Conservation (phyloP, 2,888 invertebrate species). For the Branchipolynoe longqiensis region DNA sequence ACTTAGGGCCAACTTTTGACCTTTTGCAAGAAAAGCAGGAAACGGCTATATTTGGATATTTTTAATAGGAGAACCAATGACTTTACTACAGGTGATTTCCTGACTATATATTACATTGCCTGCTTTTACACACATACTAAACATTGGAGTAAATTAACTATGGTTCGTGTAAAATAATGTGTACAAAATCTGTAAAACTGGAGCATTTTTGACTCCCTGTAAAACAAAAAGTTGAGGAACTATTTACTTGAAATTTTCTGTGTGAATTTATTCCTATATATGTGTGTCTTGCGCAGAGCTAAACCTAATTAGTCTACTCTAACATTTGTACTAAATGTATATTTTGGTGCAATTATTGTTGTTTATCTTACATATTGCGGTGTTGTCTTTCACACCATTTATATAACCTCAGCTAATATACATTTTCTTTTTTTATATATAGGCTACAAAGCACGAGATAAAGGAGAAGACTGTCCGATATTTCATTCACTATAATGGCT, state of each 20-base stretch:
- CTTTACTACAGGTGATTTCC: background rate
- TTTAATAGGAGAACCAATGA: background rate
- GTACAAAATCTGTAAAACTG: background rate
- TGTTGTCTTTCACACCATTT: background rate
- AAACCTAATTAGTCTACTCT: background rate
- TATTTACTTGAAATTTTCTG: background rate
- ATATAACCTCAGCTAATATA: background rate
- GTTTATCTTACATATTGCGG: background rate
- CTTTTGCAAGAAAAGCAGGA: too few species aligned
- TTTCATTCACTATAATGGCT: conserved; percentile 97
- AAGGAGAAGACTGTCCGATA: conserved; percentile 94
- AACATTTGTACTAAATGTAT: background rate
- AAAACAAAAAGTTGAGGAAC: background rate
- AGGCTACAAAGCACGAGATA: conserved; percentile 85
- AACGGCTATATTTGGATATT: too few species aligned
- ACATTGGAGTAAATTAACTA: background rate
- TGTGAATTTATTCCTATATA: background rate
- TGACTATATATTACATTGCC: background rate
- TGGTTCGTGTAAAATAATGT: background rate
- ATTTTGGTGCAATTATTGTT: conserved; percentile 61
- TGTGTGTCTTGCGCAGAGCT: background rate
- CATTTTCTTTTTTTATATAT: background rate
- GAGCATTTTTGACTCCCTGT: background rate
- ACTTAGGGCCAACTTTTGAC: too few species aligned
- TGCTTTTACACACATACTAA: background rate